Conservation (phyloP, 2,113 vertebrate species). For the Suncus etruscus region DNA sequence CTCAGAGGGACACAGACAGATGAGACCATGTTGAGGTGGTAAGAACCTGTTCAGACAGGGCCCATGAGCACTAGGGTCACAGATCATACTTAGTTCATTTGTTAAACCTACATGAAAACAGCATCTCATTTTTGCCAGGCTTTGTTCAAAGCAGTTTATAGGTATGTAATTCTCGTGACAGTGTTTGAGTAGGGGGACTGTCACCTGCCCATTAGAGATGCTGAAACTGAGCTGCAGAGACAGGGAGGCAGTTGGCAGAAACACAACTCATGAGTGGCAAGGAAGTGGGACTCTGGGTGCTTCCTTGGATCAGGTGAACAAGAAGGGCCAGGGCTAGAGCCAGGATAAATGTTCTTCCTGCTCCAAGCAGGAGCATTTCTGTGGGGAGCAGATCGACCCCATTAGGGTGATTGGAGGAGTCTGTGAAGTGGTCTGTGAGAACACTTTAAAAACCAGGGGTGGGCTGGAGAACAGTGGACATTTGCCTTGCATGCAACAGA, state of each 20-base stretch:
- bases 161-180: neutral
- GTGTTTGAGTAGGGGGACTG: neutral
- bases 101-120: neutral
- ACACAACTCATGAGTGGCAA: neutral
- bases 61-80: neutral
- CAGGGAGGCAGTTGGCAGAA: neutral
- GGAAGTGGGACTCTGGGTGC: neutral
- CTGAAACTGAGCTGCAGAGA: conserved; percentile 5
- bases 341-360: neutral
- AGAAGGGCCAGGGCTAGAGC: neutral
- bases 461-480: neutral
- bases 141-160: neutral
- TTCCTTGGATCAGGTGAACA: too few species aligned
- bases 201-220: neutral
- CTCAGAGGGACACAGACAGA: neutral
- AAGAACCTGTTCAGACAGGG: neutral
- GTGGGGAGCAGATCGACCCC: neutral
- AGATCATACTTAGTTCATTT: too few species aligned
- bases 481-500: too few species aligned
- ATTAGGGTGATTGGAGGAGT: too few species aligned
- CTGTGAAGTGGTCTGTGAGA: neutral
- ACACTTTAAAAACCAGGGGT: neutral
- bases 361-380: conserved; percentile 23
- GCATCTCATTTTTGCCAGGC: neutral
- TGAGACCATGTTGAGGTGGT: neutral